phyloP scores from a whole-genome alignment of 2,113 vertebrate genomes.

The Puma concolor region DNA sequence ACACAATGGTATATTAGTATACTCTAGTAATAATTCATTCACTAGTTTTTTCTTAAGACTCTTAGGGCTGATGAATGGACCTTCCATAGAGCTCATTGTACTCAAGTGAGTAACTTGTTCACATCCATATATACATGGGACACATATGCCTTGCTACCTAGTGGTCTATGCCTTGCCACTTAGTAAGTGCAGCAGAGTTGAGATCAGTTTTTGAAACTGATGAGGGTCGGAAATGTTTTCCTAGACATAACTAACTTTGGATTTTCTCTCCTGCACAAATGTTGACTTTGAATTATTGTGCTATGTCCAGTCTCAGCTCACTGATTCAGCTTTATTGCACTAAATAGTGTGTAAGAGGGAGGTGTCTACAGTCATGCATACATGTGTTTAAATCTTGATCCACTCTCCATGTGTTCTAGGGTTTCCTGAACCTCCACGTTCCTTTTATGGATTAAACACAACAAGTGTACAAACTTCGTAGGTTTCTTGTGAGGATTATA shows the following conservation, averaged over 20 bases:
- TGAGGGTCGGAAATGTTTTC: neutral
- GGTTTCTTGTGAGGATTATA: neutral
- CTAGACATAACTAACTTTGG: neutral
- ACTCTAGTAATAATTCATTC: neutral
- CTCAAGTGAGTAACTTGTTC: neutral
- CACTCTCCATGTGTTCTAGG: neutral
- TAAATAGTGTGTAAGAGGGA: no score
- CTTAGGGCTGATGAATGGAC: neutral
- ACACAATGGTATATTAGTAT: neutral
- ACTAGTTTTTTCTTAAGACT: neutral
- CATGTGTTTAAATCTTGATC: neutral
- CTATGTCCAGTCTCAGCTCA: neutral
- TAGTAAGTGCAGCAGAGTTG: neutral
- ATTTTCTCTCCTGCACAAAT: neutral
- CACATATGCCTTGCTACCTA: neutral
- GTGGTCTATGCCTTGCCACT: no score
- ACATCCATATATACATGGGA: accelerated
- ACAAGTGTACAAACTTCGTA: neutral
- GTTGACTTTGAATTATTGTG: neutral
- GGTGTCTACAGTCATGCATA: neutral
- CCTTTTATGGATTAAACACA: neutral
- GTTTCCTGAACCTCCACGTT: neutral
- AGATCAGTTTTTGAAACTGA: neutral
- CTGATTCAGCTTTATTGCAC: no score
- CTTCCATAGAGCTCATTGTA: neutral